A percentile compares a stretch with the other conserved stretches of the same genome.
Conservation (phyloP, 2,888 invertebrate species). For the Bombyx huttoni region DNA sequence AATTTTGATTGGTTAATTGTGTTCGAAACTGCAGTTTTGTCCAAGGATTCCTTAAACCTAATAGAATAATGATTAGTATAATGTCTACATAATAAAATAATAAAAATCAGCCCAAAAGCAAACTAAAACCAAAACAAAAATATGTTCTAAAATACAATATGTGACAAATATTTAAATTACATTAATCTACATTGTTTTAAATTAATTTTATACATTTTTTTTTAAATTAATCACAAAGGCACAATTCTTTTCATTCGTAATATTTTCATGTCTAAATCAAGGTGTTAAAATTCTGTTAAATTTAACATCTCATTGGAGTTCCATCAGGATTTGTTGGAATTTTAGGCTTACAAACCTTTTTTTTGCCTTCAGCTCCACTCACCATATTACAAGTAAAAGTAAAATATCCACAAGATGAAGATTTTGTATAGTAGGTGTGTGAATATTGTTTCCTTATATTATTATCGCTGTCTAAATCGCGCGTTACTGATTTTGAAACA, state of each 20-base stretch:
- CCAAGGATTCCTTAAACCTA: too few species aligned
- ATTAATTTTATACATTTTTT: neutral
- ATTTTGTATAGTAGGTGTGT: conserved; percentile 87
- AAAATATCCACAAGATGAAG: conserved; percentile 89
- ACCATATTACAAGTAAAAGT: conserved; percentile 89
- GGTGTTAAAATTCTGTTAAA: neutral
- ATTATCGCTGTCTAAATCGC: conserved; percentile 75
- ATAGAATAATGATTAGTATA: neutral
- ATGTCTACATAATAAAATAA: neutral
- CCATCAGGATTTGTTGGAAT: conserved; percentile 84
- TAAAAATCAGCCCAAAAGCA: conserved; percentile 1
- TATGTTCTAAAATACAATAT: neutral
- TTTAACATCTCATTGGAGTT: conserved; percentile 74
- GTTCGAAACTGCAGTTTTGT: too few species aligned
- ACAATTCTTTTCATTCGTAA: neutral
- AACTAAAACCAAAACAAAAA: neutral
- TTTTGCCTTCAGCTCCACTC: conserved; percentile 81
- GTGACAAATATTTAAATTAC: neutral
- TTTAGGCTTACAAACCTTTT: conserved; percentile 87
- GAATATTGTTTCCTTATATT: conserved; percentile 80
- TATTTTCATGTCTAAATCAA: too few species aligned
- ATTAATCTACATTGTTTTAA: neutral
- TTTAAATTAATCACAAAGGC: neutral
- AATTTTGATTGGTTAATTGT: too few species aligned
- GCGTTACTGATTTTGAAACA: conserved; percentile 84